phyloP scores from a whole-genome alignment of 2,113 vertebrate genomes.

The Octodon degus region DNA sequence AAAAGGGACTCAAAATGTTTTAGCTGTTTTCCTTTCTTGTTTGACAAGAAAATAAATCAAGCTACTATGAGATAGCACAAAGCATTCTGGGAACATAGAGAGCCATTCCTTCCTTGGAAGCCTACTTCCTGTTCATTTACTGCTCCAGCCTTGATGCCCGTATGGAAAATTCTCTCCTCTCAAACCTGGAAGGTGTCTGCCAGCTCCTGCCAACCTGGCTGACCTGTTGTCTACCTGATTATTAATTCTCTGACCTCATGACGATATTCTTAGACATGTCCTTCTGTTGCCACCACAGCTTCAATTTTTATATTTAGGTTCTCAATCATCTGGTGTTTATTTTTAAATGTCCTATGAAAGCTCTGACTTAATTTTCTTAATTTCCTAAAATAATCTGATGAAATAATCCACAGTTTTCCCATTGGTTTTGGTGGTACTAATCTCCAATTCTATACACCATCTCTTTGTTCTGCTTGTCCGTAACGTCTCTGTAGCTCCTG shows the following conservation, averaged over 20 bases:
- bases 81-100: not conserved
- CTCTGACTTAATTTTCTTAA: not conserved
- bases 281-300: not conserved
- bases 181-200: not conserved
- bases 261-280: not conserved
- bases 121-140: accelerated
- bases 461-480: not conserved
- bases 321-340: not conserved
- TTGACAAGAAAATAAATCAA: not conserved
- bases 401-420: not conserved
- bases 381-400: not conserved
- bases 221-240: not conserved
- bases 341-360: not conserved
- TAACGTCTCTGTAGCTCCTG: not conserved
- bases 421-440: not conserved
- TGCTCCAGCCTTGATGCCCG: not conserved
- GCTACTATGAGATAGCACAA: not conserved
- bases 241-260: not conserved
- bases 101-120: not conserved
- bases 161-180: not conserved
- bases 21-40: not conserved
- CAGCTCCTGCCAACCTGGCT: not conserved
- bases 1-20: not conserved
- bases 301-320: not conserved
- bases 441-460: not conserved